A percentile compares a stretch with the other conserved stretches of the same genome.
Evolutionary conservation across 2,797 vertebrate species (phyloP).

Genomic region (Muraenolepis orangiensis): DNA sequence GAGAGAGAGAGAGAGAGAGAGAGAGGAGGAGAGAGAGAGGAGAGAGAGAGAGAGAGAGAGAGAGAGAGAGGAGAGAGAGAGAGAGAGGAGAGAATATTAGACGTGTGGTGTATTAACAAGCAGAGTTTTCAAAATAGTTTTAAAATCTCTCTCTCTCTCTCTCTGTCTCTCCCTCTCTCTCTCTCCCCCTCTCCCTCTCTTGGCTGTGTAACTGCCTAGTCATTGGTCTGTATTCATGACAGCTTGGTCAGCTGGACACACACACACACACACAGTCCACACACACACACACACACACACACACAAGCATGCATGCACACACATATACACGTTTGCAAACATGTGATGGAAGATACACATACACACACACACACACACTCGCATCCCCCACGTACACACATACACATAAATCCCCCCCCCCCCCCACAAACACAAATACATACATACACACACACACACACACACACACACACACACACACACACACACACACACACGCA

Average conservation of each 20-base stretch:
- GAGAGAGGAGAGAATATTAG: no score
- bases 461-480: no score
- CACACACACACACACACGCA: no score
- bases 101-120: no score
- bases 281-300: slow-evolving; percentile 2
- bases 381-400: no score
- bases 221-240: slow-evolving; percentile 56
- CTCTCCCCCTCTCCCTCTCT: slow-evolving; percentile 14
- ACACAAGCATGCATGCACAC: neutral
- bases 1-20: no score
- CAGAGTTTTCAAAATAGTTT: no score
- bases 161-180: no score
- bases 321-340: neutral
- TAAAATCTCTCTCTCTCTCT: no score
- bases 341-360: neutral
- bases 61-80: no score
- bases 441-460: slow-evolving; percentile 26
- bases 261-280: slow-evolving; percentile 10
- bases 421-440: slow-evolving; percentile 1
- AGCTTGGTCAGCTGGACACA: slow-evolving; percentile 46
- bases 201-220: slow-evolving; percentile 36
- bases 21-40: no score
- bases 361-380: slow-evolving; percentile 14
- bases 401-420: slow-evolving; percentile 14
- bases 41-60: no score